Base-by-base conservation (phyloP, 2,113 vertebrate species). In the Sigmodon hispidus region DNA sequence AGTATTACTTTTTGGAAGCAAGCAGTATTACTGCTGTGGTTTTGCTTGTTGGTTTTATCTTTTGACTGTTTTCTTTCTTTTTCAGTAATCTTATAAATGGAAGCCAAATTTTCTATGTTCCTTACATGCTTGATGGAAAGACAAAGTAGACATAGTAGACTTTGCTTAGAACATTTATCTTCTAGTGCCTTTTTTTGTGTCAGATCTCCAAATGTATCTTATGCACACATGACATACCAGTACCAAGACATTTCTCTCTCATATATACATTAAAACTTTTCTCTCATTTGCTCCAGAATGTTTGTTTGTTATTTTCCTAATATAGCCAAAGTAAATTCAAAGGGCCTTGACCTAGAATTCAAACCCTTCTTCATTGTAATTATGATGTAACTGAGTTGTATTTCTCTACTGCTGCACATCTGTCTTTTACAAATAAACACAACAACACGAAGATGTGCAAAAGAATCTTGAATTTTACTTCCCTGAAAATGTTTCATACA, bases 301-400 rank as follows among this genome's bases (percentile, higher is more conserved):
- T 91, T 93, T 91, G 15, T 84, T 72, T 92, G 17, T 86, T 70
- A 26, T 86, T 61, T 75, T 94, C 19, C 45, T 36, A 80, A 21
- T 75, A 17, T 24, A 80, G 5, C 63, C 13, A 89, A 86, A 91
- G 84, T 80, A 77, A 94, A 19, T 72, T 94, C 12, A 73, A 73
- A 50, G 0, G 31, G 13, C 5, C 40, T 88, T 55, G 40, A 40
- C 29, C 34, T 79, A 87, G 67, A 96, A 83, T 67, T 93, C 57
- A 97, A 91, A 36, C 75, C 15, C 17, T 91, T 90, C 17, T 87
- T 93, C 57, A 89, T 9, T 91, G 72, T 91, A 90, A 89, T 22
- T 77, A 67, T 61, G 89, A 67, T 52, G 77, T 92, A 70, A 55
- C 3, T 2, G 63, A 92, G 45, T 81, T 36, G 72, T 85, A 36